Conservation (phyloP, 2,888 invertebrate species). For the Conchocele bisecta region DNA sequence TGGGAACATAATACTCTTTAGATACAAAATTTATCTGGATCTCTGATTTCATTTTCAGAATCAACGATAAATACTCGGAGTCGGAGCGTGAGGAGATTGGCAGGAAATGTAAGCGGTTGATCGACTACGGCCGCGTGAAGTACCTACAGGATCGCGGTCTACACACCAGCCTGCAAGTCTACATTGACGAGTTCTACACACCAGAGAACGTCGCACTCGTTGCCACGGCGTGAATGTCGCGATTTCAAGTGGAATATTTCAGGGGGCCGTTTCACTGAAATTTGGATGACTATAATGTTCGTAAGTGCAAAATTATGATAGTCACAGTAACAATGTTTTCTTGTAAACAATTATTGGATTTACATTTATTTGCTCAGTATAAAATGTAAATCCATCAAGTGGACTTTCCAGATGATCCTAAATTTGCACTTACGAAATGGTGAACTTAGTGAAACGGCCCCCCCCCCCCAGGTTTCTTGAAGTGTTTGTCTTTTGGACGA, state of each 20-base stretch:
- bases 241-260: not conserved
- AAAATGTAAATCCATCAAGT: no score
- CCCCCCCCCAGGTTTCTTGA: no score
- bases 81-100: conserved; percentile 87
- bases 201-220: conserved; percentile 92
- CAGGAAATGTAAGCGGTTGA: conserved; percentile 88
- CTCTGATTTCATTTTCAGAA: conserved; percentile 42
- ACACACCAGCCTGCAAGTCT: conserved; percentile 86
- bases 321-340: no score
- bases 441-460: not conserved
- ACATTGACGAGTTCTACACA: conserved; percentile 87
- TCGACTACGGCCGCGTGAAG: conserved; percentile 90
- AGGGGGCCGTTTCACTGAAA: no score
- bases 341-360: no score
- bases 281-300: no score
- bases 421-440: no score
- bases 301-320: no score
- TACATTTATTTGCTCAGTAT: no score
- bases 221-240: conserved; percentile 81
- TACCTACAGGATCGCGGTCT: conserved; percentile 87
- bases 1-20: no score
- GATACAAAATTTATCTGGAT: not conserved
- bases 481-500: no score
- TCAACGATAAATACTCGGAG: conserved; percentile 62
- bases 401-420: no score